phyloP scores from a whole-genome alignment of 2,113 vertebrate species.

The Odontophorus gujanensis region DNA sequence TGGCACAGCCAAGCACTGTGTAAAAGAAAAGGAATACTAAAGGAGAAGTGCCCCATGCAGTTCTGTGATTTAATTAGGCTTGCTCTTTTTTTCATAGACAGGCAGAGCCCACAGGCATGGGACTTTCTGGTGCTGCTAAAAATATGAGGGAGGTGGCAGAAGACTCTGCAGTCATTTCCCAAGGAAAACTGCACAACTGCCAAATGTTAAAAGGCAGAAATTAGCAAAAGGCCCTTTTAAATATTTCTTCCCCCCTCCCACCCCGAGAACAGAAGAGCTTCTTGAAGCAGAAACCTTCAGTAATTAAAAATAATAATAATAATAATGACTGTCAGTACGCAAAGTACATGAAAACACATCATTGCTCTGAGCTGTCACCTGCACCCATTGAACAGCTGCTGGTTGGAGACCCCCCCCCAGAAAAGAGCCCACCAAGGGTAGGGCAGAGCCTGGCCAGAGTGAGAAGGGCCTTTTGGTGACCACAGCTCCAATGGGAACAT shows the following conservation, averaged over 20 bases:
- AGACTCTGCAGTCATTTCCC: background rate
- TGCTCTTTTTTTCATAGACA: background rate
- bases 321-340: background rate
- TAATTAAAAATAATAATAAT: slow-evolving; percentile 14
- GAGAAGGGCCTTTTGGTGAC: background rate
- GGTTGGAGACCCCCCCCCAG: too few relatives aligned
- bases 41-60: slow-evolving; percentile 26
- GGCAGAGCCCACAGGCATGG: background rate
- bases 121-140: slow-evolving; percentile 1
- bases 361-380: background rate
- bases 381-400: background rate
- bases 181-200: background rate
- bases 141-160: background rate
- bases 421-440: background rate
- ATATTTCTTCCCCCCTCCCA: too few relatives aligned
- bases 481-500: background rate
- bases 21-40: background rate
- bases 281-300: slow-evolving; percentile 23
- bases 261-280: background rate
- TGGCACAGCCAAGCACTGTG: background rate
- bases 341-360: background rate
- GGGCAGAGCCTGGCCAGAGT: background rate
- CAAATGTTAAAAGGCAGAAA: background rate
- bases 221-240: slow-evolving; percentile 2
- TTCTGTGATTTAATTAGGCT: slow-evolving; percentile 44